phyloP scores from a whole-genome alignment of 2,113 vertebrate genomes.

The Silurus glanis region DNA sequence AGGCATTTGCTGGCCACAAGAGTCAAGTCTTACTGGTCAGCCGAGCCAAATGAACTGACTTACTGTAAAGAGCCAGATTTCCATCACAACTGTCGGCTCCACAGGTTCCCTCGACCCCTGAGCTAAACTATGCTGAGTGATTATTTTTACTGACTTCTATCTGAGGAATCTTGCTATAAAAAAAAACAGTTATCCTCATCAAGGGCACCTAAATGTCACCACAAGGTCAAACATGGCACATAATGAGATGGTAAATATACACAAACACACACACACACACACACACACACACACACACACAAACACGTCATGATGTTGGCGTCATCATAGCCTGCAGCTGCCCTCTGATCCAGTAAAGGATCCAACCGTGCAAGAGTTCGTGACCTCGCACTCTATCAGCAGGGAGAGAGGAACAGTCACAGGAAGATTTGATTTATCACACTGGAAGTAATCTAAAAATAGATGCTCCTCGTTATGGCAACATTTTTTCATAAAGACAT shows the following conservation, averaged over 20 bases:
- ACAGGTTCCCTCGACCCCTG: neutral
- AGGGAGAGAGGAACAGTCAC: neutral
- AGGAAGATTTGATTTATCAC: conserved; percentile 5
- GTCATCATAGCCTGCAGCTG: neutral
- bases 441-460: neutral
- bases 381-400: conserved; percentile 14
- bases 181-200: neutral
- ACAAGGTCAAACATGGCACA: conserved; percentile 1
- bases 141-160: neutral
- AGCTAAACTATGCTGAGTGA: neutral
- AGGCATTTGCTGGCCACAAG: neutral
- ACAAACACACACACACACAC: conserved; percentile 14
- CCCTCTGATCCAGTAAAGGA: conserved; percentile 5
- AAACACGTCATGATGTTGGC: neutral
- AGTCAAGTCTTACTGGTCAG: neutral
- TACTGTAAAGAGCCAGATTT: neutral
- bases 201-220: too few species aligned
- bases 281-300: neutral
- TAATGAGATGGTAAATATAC: neutral
- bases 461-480: neutral
- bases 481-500: neutral
- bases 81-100: neutral
- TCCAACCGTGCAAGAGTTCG: conserved; percentile 12
- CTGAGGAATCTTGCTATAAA: neutral
- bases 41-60: neutral